Conservation (phyloP, 2,113 vertebrate genomes). For the Oreochromis spilurus region DNA sequence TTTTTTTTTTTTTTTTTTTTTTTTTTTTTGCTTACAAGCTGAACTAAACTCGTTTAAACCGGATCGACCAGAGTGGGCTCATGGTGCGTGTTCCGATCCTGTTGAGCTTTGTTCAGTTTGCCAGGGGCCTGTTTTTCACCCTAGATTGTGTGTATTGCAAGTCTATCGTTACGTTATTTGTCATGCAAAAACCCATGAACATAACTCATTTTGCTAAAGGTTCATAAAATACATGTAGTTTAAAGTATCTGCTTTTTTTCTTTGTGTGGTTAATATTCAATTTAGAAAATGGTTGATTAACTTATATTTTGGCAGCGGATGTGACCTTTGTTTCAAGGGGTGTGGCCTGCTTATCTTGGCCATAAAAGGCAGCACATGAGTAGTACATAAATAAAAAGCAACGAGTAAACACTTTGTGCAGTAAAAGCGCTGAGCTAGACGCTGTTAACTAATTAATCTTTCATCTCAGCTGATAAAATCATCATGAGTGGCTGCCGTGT, state of each 20-base stretch:
- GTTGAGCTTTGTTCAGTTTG: background rate
- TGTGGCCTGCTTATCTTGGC: background rate
- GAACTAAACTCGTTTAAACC: background rate
- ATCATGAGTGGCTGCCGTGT: slow-evolving; percentile 87
- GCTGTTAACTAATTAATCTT: background rate
- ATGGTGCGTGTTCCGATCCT: background rate
- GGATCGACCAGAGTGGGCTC: background rate
- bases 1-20: no score
- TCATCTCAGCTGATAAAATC: background rate
- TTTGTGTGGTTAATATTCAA: background rate
- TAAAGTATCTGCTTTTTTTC: background rate
- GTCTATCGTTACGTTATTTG: background rate
- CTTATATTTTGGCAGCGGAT: background rate
- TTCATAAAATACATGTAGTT: background rate
- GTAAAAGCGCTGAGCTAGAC: background rate
- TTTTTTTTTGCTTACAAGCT: no score
- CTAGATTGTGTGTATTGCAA: background rate
- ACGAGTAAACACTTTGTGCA: rapidly evolving
- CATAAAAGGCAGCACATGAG: background rate
- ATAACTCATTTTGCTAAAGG: background rate
- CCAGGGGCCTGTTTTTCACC: background rate
- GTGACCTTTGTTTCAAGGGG: background rate
- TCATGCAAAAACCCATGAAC: background rate
- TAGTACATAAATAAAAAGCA: background rate
- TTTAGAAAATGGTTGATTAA: background rate